A percentile compares a stretch with the other conserved stretches of the same genome.
These are phyloP conservation scores for Hoplias malabaricus DNA, from an alignment of 2,113 vertebrate species.

Conservation along the genomic window DNA sequence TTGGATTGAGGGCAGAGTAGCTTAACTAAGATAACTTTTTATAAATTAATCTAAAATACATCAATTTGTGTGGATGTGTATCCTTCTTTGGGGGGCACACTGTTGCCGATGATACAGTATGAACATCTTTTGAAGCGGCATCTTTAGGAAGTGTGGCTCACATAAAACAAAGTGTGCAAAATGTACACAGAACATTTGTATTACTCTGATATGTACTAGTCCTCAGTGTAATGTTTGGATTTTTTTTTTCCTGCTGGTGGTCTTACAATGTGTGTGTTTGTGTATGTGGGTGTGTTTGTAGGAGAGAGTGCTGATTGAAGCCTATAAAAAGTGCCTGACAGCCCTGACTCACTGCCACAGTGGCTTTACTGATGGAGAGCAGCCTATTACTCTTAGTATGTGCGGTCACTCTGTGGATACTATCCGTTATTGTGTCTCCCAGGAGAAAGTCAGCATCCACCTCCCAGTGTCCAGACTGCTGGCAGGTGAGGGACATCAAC, in stretches of 20 bases:
- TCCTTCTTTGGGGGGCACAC: no score
- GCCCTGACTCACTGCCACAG: conserved; percentile 87
- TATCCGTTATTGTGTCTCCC: conserved; percentile 94
- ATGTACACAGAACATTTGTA: no score
- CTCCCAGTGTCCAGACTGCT: conserved; percentile 93
- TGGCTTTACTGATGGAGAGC: conserved; percentile 89
- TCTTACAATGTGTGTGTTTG: background rate
- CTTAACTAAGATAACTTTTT: no score
- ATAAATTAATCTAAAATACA: no score
- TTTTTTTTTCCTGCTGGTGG: background rate
- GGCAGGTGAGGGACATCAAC: conserved; percentile 82
- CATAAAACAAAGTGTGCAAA: no score
- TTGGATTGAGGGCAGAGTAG: no score
- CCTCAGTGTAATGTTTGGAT: background rate
- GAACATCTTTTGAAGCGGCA: no score
- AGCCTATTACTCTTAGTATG: conserved; percentile 89
- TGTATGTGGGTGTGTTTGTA: conserved; percentile 53
- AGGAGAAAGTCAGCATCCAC: conserved; percentile 98
- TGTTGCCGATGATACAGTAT: no score
- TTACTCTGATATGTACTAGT: background rate
- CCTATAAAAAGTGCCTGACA: conserved; percentile 89
- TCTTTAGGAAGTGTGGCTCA: no score
- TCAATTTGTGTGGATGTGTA: no score
- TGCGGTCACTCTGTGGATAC: conserved; percentile 93
- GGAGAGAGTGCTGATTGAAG: conserved; percentile 92